A percentile compares a stretch with the other conserved stretches of the same genome.
Evolutionary conservation across 2,113 vertebrate genomes (phyloP).

Genomic region (Syngnathus typhle): DNA sequence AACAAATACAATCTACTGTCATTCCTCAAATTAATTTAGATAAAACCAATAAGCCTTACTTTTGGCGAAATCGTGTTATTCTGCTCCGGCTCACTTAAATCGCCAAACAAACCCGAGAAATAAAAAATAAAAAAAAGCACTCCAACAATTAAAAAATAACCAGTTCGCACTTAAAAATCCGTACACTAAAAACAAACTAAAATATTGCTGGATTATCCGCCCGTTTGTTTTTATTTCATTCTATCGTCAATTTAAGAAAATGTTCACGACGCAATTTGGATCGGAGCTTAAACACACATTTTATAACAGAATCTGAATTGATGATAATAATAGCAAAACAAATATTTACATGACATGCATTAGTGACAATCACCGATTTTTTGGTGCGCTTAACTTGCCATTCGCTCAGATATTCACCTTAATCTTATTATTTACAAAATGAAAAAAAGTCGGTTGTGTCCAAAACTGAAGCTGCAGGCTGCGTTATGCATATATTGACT

Average conservation of each 20-base stretch:
- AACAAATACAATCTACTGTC: background rate
- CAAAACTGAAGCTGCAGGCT: background rate
- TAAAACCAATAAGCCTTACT: background rate
- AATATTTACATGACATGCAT: background rate
- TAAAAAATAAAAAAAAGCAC: background rate
- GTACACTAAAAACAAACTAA: background rate
- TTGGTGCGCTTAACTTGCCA: background rate
- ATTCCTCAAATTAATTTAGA: background rate
- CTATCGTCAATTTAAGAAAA: background rate
- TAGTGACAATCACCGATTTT: background rate
- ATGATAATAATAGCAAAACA: background rate
- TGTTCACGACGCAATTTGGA: background rate
- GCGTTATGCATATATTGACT: constrained; percentile 23
- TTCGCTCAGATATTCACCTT: background rate
- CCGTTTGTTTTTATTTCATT: background rate
- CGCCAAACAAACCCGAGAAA: background rate
- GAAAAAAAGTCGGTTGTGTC: no score
- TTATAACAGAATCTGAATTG: background rate
- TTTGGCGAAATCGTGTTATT: background rate
- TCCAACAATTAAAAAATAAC: background rate
- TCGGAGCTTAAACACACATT: background rate
- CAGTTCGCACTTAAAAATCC: background rate
- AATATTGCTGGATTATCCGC: background rate
- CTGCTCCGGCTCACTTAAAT: background rate
- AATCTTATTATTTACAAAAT: constrained; percentile 16